Percentiles rank a stretch among this genome's conserved stretches.
Conservation (phyloP, 2,113 vertebrate genomes). For the Aphelocoma coerulescens region DNA sequence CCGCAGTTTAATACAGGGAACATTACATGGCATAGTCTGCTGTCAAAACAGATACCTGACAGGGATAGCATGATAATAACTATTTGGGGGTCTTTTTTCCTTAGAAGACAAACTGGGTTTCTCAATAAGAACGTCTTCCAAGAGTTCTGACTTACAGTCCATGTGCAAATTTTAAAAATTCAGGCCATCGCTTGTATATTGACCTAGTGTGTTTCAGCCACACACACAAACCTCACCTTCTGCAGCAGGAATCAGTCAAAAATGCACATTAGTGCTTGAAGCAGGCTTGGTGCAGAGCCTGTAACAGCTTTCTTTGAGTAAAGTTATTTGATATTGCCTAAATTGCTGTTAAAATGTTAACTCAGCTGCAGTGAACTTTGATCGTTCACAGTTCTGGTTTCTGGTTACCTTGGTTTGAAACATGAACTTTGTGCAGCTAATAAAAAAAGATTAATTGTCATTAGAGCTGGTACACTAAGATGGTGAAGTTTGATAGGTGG, state of each 20-base stretch:
- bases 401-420: neutral
- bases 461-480: neutral
- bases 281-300: neutral
- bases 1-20: neutral
- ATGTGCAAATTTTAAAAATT: neutral
- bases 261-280: accelerated
- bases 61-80: neutral
- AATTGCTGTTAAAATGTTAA: neutral
- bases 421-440: neutral
- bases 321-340: neutral
- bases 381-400: neutral
- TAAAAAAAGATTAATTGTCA: neutral
- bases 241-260: neutral
- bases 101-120: neutral
- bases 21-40: neutral
- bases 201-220: neutral
- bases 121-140: neutral
- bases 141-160: neutral
- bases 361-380: neutral
- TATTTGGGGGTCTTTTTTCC: neutral
- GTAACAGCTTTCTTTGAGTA: neutral
- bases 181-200: neutral
- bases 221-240: neutral
- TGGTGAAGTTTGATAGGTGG: neutral
- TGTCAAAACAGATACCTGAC: neutral